Conservation (phyloP, 2,888 invertebrate species). For the Drymonia ruficornis region DNA sequence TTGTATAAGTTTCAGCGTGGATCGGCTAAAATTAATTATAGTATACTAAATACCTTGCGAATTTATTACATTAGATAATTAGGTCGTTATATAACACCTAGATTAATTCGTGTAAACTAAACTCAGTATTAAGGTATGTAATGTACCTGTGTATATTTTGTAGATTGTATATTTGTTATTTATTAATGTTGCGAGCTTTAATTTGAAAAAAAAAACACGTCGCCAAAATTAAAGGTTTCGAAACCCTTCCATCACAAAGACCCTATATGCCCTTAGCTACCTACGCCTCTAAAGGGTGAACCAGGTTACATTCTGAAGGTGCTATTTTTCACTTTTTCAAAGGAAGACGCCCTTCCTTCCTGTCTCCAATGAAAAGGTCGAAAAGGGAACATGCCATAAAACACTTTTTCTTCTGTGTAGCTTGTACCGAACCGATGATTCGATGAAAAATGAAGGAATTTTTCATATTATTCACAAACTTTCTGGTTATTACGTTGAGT, state of each 20-base stretch:
- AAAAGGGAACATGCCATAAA: slow-evolving; percentile 70
- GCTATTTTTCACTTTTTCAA: slow-evolving; percentile 82
- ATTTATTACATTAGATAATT: no score
- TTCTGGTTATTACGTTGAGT: slow-evolving; percentile 26
- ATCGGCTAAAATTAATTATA: no score
- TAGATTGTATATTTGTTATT: no score
- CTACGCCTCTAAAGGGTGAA: slow-evolving; percentile 56
- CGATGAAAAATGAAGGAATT: slow-evolving; percentile 46
- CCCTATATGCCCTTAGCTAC: slow-evolving; percentile 48
- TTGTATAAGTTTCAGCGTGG: no score
- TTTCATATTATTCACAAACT: slow-evolving; percentile 41
- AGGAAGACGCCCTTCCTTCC: slow-evolving; percentile 75
- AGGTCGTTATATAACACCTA: no score
- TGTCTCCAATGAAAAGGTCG: slow-evolving; percentile 68
- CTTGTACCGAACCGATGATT: slow-evolving; percentile 48
- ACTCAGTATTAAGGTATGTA: no score
- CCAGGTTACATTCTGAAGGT: slow-evolving; percentile 64
- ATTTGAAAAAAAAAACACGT: neutral
- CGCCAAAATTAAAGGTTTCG: slow-evolving; percentile 37
- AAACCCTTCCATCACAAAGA: slow-evolving; percentile 50
- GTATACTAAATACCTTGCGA: no score
- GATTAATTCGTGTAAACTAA: no score
- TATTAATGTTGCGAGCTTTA: no score
- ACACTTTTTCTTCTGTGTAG: slow-evolving; percentile 55
- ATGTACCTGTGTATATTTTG: no score